These are phyloP conservation scores for Alsophila aescularia DNA, from an alignment of 2,888 invertebrate species.

Conservation along the genomic window DNA sequence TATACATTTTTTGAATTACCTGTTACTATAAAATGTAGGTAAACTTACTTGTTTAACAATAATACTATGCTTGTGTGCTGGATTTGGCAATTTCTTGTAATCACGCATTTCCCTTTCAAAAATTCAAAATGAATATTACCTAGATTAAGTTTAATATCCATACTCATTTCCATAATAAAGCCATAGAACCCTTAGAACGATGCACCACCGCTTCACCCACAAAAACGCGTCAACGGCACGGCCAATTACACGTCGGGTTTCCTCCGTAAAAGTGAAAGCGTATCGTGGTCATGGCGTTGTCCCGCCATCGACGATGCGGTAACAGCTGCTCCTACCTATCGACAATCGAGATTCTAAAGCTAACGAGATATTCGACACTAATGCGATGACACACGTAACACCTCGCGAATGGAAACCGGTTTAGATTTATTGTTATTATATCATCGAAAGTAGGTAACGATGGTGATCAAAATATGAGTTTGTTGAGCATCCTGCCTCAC, in stretches of 20 bases:
- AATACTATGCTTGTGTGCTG: too few relatives aligned
- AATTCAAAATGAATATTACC: too few relatives aligned
- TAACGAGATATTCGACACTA: conserved; percentile 31
- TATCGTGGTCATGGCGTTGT: conserved; percentile 39
- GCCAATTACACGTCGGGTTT: conserved; percentile 29
- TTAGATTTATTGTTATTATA: conserved; percentile 31
- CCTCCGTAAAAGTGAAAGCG: conserved; percentile 54
- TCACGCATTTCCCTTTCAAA: too few relatives aligned
- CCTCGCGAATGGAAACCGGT: conserved; percentile 45
- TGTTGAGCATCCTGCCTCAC: too few relatives aligned
- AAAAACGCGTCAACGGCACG: conserved; percentile 22
- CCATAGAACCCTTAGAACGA: background rate
- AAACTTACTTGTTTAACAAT: too few relatives aligned
- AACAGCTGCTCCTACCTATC: conserved; percentile 31
- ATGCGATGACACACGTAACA: conserved; percentile 63
- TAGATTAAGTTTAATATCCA: too few relatives aligned
- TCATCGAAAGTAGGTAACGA: conserved; percentile 30
- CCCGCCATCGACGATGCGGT: conserved; percentile 50
- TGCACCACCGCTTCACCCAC: conserved; percentile 1
- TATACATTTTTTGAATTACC: too few relatives aligned
- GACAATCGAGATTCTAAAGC: conserved; percentile 9
- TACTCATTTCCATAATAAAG: background rate
- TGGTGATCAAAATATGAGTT: conserved; percentile 19
- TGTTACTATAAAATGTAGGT: too few relatives aligned
- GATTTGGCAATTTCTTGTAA: too few relatives aligned